Conservation (phyloP, 1,140 invertebrate genomes). For the Zeugodacus cucurbitae region DNA sequence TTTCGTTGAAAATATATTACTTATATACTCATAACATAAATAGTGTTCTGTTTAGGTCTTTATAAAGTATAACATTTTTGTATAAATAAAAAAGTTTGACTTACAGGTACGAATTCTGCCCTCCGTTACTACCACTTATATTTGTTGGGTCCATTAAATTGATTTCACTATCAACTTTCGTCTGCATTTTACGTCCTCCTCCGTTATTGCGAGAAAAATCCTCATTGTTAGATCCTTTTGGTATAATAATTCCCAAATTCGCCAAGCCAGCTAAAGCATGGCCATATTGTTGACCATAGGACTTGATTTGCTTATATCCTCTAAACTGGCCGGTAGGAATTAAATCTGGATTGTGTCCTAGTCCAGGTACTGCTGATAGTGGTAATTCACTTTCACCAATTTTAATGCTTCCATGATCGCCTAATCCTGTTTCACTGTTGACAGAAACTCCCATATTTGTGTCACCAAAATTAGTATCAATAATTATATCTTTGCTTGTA, state of each 20-base stretch:
- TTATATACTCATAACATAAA: no score
- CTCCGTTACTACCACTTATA: conserved; percentile 5
- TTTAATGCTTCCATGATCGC: not conserved
- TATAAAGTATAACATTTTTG: no score
- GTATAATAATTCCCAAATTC: conserved; percentile 57
- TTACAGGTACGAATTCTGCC: conserved; percentile 43
- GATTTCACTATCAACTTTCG: not conserved
- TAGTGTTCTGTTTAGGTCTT: no score
- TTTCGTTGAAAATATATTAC: no score
- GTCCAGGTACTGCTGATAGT: not conserved
- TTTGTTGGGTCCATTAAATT: not conserved
- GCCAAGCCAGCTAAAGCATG: conserved; percentile 57
- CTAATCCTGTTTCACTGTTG: not conserved
- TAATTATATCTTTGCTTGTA: not conserved
- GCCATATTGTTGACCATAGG: conserved; percentile 50
- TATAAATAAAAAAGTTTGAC: not conserved
- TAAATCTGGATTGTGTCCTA: not conserved
- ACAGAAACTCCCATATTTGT: not conserved
- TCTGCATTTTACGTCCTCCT: not conserved
- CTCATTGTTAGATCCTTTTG: conserved; percentile 44
- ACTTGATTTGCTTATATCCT: not conserved
- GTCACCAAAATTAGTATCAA: not conserved
- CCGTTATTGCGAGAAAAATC: not conserved
- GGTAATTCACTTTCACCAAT: not conserved
- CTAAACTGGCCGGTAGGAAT: not conserved